Base-by-base conservation (phyloP, 2,113 vertebrate genomes). In the Paracanthobrama guichenoti region DNA sequence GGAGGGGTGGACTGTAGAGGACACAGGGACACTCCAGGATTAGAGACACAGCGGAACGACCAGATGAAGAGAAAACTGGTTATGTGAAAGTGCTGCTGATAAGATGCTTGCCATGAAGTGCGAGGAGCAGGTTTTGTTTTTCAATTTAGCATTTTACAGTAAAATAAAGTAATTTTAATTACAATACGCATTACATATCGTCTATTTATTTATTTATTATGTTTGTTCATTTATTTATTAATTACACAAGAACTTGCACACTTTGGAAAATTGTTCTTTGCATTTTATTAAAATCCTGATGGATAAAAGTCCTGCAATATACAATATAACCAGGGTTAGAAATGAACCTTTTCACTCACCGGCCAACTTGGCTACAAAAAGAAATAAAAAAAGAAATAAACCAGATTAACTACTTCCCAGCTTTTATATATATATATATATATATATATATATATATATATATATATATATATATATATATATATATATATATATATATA, bases 141-240 rank as follows among this genome's bases (percentile, higher is more conserved):
- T 79, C 87, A 53, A 62, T 69, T 74, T 81, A 90, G 83, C 84
- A 88, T 87, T 67, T 12, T 59, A 79, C 72, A 22, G 18, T 22
- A 39, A 71, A 69, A 82, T 88, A 91, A 91, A 91, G 88, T n/a
- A 2, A n/a, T 13, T 35, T 66, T 42, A n/a, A 66, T 66, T 20
- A 66, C 4, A 53, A 7, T 0, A 7, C 2, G 0, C 18, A 20
- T 53, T 20, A 7, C 6, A 55, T 53, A 53, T 20, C 18, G 13
- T 46, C 2, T 13, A 46, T 13, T 46, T 46, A 0, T 55, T 20
- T 8, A 55, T 8, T 55, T 55, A 20, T 20, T 50, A 16, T 16
- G 4, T 50, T 50, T 50, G 5, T 50, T 50, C 7, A 0, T 20
- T 55, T 55, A 1, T 20, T 55, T 20, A 55, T 55, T 20, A 20